Evolutionary conservation across 2,888 invertebrate species (phyloP), one percentile per base, ranked within the genome.

Genomic region (Punctoribates punctum): DNA sequence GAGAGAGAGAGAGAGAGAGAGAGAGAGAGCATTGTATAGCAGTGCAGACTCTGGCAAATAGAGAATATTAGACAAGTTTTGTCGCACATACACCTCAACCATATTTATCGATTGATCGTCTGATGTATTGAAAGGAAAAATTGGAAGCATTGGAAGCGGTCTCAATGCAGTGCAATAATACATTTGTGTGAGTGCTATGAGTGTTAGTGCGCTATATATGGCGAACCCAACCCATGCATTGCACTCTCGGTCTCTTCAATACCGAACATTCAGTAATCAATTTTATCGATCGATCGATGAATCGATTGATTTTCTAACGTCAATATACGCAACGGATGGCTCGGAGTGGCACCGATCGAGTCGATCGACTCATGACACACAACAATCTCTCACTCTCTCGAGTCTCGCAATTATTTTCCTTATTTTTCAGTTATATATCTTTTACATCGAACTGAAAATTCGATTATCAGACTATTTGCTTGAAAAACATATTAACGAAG

Each of bases 51-150:
- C 29, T 62, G 67, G 20, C 67, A 67, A 38, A 67, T 11, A 17
- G 38, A 38, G 34, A 15, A 20, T 15, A 67, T 11, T 62, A 4
- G 29, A 34, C 34, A 17, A 54, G 54, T 20, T n/a, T 54, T 20
- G 54, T 54, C 29, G 38, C 38, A 67, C 38, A 67, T 6, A 29
- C 42, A 67, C 38, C 67, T 67, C 67, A 38, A 67, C 34, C 67
- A 67, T 67, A 67, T 67, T 67, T 67, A 67, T 67, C 67, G 67
- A 67, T 67, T 67, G 67, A 67, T 67, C 38, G 34, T 67, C 38
- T 67, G 67, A 67, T 67, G 67, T 67, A 67, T 67, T 67, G 67
- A 67, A 67, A 67, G 67, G 67, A 34, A 67, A 67, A 67, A 67
- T 67, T 67, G 67, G 67, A 67, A 67, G 67, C 67, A 27, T 5